Base-by-base conservation (phyloP, 2,113 vertebrate genomes). In the Tenebrosternarchus preto region DNA sequence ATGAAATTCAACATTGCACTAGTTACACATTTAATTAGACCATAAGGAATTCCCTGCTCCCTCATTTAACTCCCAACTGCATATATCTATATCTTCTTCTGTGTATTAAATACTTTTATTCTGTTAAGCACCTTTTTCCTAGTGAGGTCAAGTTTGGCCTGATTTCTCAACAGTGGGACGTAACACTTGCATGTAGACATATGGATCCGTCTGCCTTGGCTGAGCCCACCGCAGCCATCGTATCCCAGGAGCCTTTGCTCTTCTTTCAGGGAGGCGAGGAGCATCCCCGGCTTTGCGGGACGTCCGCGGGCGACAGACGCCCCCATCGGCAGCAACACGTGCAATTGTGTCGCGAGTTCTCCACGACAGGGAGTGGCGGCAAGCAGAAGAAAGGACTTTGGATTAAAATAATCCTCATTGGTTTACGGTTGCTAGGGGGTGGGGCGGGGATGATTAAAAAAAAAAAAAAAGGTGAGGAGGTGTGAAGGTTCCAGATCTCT, bases 401-500 rank as follows among this genome's bases (percentile, higher is more conserved):
- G 61, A 68, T 57, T 7, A 33, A 78, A 57, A 69, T 59, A 56
- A 69, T 50, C 64, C 19, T 29, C 27, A 16, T 15, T 1, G 15
- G 60, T 4, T 61, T 61, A 9, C 6, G 7, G 1, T 15, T 8
- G 24, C 15, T 8, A n/a, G 25, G 3, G 8, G 63, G 19, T 2
- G 33, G 33, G 53, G 64, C 9, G 16, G 33, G 50, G 36, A 31
- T 60, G 56, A 3, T 25, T 27, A 67, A 78, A 57, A 22, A 19
- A 50, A 39, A 59, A 20, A 61, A 33, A 69, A 11, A n/a, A 72
- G 66, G 36, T 43, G 39, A 25, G 24, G 20, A 61, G 64, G 31
- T 71, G 68, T 29, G 55, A 70, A 68, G 64, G 39, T 68, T 33
- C 16, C 27, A 57, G 31, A 60, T 78, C 76, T 60, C 56, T 27